Percentiles rank a stretch among this genome's conserved stretches.
Conservation (phyloP, 2,888 invertebrate genomes). For the Drosophila tripunctata region DNA sequence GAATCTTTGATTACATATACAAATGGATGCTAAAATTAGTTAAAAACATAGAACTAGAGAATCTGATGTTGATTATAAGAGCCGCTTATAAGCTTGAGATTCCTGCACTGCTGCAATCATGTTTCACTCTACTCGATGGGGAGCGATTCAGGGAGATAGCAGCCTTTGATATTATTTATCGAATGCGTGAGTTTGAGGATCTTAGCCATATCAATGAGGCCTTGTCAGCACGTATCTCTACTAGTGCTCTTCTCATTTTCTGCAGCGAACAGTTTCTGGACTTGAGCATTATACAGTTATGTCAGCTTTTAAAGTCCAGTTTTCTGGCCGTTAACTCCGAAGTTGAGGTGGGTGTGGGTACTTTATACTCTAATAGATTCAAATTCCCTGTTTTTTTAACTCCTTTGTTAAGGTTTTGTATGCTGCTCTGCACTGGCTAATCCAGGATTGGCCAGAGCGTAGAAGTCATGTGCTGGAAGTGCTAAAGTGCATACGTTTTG, state of each 20-base stretch:
- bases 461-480: not conserved
- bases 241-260: not conserved
- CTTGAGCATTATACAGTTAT: conserved; percentile 23
- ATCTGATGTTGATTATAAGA: not conserved
- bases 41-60: not conserved
- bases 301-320: conserved; percentile 16
- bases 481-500: conserved; percentile 13
- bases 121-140: conserved; percentile 21
- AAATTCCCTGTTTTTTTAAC: not conserved
- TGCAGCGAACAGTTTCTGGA: conserved; percentile 26
- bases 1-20: conserved; percentile 25
- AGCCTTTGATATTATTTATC: conserved; percentile 23
- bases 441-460: conserved; percentile 26
- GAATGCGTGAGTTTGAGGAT: not conserved
- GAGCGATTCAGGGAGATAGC: conserved; percentile 11
- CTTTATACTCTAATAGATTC: not conserved
- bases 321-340: conserved; percentile 38
- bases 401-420: conserved; percentile 22
- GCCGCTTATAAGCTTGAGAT: conserved; percentile 28
- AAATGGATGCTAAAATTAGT: conserved; percentile 17
- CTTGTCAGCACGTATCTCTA: conserved; percentile 25
- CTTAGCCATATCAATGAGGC: conserved; percentile 1
- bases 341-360: conserved; percentile 33
- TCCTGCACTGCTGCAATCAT: not conserved
- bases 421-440: conserved; percentile 17